Percentiles rank a stretch among this genome's conserved stretches.
phyloP scores from a whole-genome alignment of 2,113 vertebrate species.

The Connochaetes taurinus region DNA sequence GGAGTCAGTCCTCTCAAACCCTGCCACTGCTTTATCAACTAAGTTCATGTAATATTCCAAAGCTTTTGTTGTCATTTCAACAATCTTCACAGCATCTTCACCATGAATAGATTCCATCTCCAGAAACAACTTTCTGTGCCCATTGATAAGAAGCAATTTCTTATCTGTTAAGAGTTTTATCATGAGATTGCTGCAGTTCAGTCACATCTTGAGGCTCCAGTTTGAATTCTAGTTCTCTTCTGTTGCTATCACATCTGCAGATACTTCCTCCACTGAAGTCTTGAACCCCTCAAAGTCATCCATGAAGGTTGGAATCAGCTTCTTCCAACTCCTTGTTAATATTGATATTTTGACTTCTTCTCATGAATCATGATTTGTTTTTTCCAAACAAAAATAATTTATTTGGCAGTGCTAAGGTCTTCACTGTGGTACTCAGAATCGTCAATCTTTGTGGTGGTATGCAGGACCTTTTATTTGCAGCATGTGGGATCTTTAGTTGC shows the following conservation, averaged over 20 bases:
- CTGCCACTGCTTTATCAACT: background rate
- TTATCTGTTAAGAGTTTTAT: background rate
- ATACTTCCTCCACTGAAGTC: background rate
- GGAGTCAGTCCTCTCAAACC: background rate
- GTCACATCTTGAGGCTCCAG: background rate
- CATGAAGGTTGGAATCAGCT: background rate
- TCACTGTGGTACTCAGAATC: background rate
- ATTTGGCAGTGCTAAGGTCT: background rate
- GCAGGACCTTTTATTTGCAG: background rate
- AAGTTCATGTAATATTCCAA: background rate
- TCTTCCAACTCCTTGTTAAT: background rate
- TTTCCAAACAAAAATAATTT: background rate
- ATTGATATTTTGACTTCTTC: background rate
- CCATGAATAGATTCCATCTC: background rate
- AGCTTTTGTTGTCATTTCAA: background rate
- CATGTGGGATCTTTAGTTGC: background rate
- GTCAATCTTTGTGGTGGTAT: background rate
- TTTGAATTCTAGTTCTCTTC: background rate
- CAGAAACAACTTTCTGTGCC: background rate
- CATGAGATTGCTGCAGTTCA: background rate
- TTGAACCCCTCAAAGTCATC: background rate
- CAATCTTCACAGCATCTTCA: background rate
- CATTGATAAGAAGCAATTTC: background rate
- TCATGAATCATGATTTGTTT: background rate
- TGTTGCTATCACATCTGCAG: background rate